A percentile compares a stretch with the other conserved stretches of the same genome.
Evolutionary conservation across 2,797 vertebrate genomes (phyloP).

Genomic region (Pangasius larnaudii): DNA sequence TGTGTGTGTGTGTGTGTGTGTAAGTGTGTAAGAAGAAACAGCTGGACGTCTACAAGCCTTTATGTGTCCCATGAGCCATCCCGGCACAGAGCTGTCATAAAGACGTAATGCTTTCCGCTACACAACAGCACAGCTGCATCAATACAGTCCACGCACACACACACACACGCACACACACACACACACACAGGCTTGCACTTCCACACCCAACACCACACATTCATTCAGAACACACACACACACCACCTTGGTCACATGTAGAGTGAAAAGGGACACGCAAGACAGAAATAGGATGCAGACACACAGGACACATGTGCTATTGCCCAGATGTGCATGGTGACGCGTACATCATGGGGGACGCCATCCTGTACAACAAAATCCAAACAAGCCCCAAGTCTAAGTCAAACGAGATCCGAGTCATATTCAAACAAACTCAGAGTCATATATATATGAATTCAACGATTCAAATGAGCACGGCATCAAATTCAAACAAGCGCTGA

Average conservation of each 20-base stretch:
- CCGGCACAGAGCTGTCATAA: conserved; percentile 35
- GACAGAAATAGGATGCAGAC: background rate
- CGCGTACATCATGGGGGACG: background rate
- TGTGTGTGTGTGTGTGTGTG: background rate
- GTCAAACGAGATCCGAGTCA: background rate
- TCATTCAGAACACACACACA: conserved; percentile 12
- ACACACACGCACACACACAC: conserved; percentile 12
- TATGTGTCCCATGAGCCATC: conserved; percentile 31
- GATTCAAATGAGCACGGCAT: too few relatives aligned
- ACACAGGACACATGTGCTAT: background rate
- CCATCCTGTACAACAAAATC: background rate
- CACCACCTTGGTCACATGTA: background rate
- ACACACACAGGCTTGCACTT: background rate
- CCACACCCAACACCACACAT: conserved; percentile 2
- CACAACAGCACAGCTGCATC: conserved; percentile 48
- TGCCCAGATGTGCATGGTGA: background rate
- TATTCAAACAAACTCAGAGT: background rate
- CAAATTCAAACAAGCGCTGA: too few relatives aligned
- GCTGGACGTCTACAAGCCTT: conserved; percentile 27
- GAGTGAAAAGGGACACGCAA: background rate
- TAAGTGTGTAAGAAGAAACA: background rate
- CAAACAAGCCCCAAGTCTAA: background rate
- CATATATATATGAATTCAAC: background rate
- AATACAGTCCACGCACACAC: background rate
- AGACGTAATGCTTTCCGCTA: background rate